These are phyloP conservation scores for Strix aluco DNA, from an alignment of 2,113 vertebrate species.

Conservation along the genomic window DNA sequence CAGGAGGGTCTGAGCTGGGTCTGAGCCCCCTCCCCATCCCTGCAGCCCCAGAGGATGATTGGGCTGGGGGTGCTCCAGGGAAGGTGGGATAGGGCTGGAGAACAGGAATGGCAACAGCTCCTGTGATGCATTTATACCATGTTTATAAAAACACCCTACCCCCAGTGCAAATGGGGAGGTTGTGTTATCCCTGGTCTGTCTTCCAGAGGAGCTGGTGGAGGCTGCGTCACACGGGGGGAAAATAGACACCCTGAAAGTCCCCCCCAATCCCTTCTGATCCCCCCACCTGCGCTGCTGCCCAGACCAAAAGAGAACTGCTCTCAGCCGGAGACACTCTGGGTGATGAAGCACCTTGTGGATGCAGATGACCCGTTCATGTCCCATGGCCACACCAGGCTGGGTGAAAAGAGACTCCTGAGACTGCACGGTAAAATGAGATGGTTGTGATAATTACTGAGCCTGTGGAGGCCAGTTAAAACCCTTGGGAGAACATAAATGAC, in stretches of 20 bases:
- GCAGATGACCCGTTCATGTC: not conserved
- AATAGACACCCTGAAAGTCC: not conserved
- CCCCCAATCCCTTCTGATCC: not conserved
- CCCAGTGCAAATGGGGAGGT: fast-evolving
- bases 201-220: not conserved
- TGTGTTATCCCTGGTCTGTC: not conserved
- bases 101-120: not conserved
- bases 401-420: not conserved
- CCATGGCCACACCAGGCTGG: not conserved
- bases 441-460: not conserved
- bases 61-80: not conserved
- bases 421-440: not conserved
- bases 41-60: not conserved
- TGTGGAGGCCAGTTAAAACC: not conserved
- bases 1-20: not conserved
- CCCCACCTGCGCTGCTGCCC: not conserved
- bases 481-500: not conserved
- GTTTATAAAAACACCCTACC: not conserved
- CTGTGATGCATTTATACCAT: fast-evolving
- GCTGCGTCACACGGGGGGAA: not conserved
- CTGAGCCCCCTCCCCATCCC: fast-evolving
- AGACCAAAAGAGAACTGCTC: not conserved
- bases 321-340: fast-evolving
- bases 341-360: not conserved
- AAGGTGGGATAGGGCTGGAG: not conserved